These are phyloP conservation scores for Sibirionetta formosa DNA, from an alignment of 2,797 vertebrate genomes.

Conservation along the genomic window DNA sequence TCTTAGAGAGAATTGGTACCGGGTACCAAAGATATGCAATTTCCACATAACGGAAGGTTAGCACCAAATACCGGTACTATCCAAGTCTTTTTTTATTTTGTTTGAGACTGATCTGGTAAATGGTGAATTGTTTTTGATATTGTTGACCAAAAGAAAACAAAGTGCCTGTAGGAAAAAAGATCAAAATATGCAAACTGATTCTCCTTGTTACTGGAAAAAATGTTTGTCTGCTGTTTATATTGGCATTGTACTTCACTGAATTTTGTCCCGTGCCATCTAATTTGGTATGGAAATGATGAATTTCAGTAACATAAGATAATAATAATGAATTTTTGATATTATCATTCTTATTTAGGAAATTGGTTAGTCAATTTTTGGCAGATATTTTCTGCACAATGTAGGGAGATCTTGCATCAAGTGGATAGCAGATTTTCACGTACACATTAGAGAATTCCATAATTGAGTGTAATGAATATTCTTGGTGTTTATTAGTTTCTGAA, in stretches of 20 bases:
- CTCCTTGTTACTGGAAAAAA: neutral
- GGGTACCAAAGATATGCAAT: neutral
- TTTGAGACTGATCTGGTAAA: neutral
- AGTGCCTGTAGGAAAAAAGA: neutral
- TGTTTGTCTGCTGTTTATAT: neutral
- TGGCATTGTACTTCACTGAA: neutral
- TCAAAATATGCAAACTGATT: fast-evolving
- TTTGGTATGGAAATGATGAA: neutral
- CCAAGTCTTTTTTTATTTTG: neutral
- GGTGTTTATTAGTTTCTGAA: neutral
- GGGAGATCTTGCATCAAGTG: neutral
- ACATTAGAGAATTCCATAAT: neutral
- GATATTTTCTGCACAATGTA: neutral
- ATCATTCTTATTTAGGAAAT: neutral
- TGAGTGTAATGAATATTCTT: neutral
- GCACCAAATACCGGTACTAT: neutral
- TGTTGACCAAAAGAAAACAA: neutral
- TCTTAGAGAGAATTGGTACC: neutral
- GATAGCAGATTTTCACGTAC: neutral
- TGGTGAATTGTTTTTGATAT: neutral
- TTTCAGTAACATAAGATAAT: neutral
- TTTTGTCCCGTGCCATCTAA: neutral
- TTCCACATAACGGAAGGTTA: neutral
- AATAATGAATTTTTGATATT: fast-evolving
- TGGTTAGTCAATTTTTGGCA: neutral